phyloP scores from a whole-genome alignment of 2,888 invertebrate species.

The Xylocampa areola region DNA sequence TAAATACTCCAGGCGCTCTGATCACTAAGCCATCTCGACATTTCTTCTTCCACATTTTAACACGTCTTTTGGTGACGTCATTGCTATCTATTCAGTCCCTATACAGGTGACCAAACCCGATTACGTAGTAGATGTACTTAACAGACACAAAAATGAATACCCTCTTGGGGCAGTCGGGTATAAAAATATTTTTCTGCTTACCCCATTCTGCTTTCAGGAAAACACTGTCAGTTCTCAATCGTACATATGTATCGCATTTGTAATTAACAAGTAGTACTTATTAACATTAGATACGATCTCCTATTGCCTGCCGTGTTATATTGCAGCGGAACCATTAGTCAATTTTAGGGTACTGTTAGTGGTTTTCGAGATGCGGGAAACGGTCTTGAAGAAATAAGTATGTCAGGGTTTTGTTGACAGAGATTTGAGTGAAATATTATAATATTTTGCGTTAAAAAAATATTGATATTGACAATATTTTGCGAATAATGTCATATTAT shows the following conservation, averaged over 20 bases:
- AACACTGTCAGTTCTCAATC: slow-evolving; percentile 55
- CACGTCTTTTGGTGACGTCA: too few species aligned
- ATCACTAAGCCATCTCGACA: too few species aligned
- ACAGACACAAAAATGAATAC: too few species aligned
- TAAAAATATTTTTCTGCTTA: slow-evolving; percentile 28
- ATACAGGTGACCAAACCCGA: too few species aligned
- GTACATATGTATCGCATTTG: slow-evolving; percentile 49
- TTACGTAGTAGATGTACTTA: too few species aligned
- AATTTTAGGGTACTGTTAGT: slow-evolving; percentile 68
- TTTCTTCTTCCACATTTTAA: too few species aligned
- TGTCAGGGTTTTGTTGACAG: neutral
- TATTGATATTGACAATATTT: too few species aligned
- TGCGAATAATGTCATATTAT: too few species aligned
- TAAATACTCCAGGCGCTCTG: too few species aligned
- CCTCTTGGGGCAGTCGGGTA: too few species aligned
- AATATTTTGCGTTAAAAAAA: too few species aligned
- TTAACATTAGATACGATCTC: slow-evolving; percentile 69
- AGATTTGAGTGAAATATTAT: neutral
- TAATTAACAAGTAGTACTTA: slow-evolving; percentile 67
- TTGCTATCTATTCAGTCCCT: too few species aligned
- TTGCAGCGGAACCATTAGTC: slow-evolving; percentile 76
- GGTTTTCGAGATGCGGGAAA: slow-evolving; percentile 20
- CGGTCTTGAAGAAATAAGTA: neutral
- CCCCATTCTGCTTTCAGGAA: slow-evolving; percentile 43
- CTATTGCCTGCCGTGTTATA: slow-evolving; percentile 61